These are phyloP conservation scores for Drosophila greeni DNA, from an alignment of 2,888 invertebrate species.

Conservation along the genomic window DNA sequence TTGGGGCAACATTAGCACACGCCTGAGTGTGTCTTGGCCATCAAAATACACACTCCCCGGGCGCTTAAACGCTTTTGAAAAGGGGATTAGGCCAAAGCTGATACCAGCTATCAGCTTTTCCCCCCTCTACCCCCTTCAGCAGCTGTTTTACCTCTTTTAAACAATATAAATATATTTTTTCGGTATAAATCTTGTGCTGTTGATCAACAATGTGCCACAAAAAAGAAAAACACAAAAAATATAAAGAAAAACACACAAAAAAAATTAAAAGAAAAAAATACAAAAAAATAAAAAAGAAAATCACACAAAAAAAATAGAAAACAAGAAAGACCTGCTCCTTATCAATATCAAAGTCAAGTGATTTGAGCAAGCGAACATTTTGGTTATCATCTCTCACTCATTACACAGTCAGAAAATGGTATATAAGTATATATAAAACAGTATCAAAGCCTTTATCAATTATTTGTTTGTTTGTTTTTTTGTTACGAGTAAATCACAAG, in stretches of 20 bases:
- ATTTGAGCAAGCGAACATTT: slow-evolving; percentile 7
- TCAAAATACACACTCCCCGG: slow-evolving; percentile 5
- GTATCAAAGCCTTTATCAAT: slow-evolving; percentile 5
- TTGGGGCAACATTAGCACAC: slow-evolving; percentile 70
- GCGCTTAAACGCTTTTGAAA: slow-evolving; percentile 18
- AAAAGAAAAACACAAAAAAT: neutral
- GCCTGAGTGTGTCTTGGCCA: slow-evolving; percentile 65
- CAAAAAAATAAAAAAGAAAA: too few relatives aligned
- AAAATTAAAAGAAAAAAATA: too few relatives aligned
- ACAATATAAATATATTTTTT: slow-evolving; percentile 17
- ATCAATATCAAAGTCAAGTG: slow-evolving; percentile 7
- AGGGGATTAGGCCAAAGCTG: slow-evolving; percentile 12
- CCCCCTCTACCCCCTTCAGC: neutral
- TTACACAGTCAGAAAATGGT: slow-evolving; percentile 10
- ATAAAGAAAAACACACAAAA: too few relatives aligned
- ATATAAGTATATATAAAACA: neutral
- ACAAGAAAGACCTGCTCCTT: slow-evolving; percentile 11
- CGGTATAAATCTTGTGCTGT: slow-evolving; percentile 25
- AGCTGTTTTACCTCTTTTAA: neutral
- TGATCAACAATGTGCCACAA: slow-evolving; percentile 7
- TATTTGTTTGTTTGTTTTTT: neutral
- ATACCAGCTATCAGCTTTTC: neutral
- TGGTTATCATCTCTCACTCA: slow-evolving; percentile 12
- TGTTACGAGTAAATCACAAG: slow-evolving; percentile 11
- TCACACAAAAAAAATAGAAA: neutral